These are phyloP conservation scores for Sebastes vulpes DNA, from an alignment of 2,797 vertebrate genomes.

Conservation along the genomic window DNA sequence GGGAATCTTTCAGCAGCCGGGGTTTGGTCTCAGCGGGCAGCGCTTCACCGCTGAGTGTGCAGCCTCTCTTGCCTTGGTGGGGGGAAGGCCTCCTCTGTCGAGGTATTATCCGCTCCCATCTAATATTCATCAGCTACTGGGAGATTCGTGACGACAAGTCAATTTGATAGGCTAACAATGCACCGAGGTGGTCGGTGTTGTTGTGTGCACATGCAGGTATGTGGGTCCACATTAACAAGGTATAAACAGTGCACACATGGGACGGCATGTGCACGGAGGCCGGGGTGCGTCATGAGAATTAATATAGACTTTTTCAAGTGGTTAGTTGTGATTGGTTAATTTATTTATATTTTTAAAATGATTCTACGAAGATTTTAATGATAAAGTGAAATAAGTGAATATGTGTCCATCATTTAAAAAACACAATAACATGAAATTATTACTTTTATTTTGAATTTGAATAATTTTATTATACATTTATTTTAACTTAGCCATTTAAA, in stretches of 20 bases:
- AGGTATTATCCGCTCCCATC: conserved; percentile 74
- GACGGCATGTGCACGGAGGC: conserved; percentile 38
- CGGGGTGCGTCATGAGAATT: neutral
- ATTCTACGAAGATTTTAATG: neutral
- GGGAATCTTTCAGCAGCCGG: conserved; percentile 49
- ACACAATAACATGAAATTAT: neutral
- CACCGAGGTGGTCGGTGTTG: conserved; percentile 53
- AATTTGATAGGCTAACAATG: conserved; percentile 68
- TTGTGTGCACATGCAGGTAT: conserved; percentile 32
- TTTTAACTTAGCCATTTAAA: neutral
- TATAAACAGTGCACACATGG: conserved; percentile 42
- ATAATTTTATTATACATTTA: neutral
- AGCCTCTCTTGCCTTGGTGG: conserved; percentile 51
- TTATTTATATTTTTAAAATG: neutral
- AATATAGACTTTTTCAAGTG: neutral
- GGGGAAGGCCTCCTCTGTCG: conserved; percentile 70
- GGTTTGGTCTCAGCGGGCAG: conserved; percentile 68
- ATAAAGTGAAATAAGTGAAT: neutral
- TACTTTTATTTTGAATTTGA: neutral
- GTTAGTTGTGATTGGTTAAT: neutral
- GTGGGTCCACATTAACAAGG: conserved; percentile 19
- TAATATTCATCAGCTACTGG: conserved; percentile 79
- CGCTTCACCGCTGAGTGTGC: conserved; percentile 64
- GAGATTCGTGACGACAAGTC: conserved; percentile 71
- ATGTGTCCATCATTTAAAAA: neutral